Conservation (phyloP, 2,797 vertebrate genomes). For the Enteromius anoplus region DNA sequence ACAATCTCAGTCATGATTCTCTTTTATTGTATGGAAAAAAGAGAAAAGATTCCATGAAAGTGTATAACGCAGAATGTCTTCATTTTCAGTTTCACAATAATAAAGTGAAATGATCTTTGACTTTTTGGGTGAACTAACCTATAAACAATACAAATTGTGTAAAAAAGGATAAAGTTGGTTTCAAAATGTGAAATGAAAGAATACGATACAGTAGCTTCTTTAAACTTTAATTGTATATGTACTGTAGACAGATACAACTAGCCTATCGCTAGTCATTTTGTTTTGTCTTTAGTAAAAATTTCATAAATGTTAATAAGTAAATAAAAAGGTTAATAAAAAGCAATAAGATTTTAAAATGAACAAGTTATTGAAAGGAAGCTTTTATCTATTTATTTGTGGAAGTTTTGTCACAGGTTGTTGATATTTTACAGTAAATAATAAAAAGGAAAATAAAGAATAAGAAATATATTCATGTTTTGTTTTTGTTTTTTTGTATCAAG, state of each 20-base stretch:
- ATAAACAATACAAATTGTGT: background rate
- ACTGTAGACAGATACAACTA: background rate
- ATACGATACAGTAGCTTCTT: background rate
- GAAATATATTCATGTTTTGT: no score
- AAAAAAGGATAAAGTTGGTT: background rate
- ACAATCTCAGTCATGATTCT: background rate
- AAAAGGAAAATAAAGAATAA: no score
- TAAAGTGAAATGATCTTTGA: background rate
- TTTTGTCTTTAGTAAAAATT: background rate
- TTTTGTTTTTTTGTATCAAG: no score
- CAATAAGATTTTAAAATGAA: no score
- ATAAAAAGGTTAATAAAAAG: no score
- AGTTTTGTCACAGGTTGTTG: no score
- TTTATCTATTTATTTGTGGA: no score
- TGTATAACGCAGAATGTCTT: background rate
- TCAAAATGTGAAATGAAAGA: background rate
- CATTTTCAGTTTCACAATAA: background rate
- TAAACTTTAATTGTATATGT: background rate
- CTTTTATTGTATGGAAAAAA: background rate
- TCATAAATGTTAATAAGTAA: background rate
- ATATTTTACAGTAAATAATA: no score
- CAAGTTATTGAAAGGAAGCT: no score
- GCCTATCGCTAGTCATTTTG: background rate
- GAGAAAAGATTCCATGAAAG: background rate
- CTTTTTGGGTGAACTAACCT: background rate